Base-by-base conservation (phyloP, 2,113 vertebrate species). In the Colius striatus region DNA sequence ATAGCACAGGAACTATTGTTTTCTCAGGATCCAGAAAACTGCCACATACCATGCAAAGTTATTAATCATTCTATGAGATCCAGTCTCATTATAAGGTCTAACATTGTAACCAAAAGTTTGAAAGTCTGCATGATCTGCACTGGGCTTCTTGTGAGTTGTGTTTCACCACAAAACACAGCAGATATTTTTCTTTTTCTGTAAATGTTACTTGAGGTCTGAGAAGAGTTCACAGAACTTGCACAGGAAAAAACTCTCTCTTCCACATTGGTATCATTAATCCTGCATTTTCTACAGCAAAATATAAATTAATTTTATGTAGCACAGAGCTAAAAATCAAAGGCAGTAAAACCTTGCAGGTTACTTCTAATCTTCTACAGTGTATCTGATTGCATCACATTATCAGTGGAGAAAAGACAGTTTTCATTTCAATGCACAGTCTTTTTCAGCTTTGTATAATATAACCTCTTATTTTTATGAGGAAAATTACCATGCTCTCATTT, bases 281-380 rank as follows among this genome's bases (percentile, higher is more conserved):
- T 91, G 47, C 17, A 87, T 93, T 97, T 96, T 90, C 58, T 92
- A 62, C 60, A 84, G 80, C 72, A 96, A 96, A 91, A 94, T 90
- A 65, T 16, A 95, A 95, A 94, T 94, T 95, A 94, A 94, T 97
- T 97, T 95, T 92, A 76, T 92, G 60, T 91, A 83, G 71, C 8
- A 1, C 62, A 57, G 47, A 71, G 73, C 81, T 87, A 87, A 90
- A 94, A 72, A 75, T 82, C 89, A 94, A 82, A 94, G 83, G 55
- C 85, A 87, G 51, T 87, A 73, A 96, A 94, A 48, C 27, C 67
- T 91, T 62, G 27, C 68, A 61, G 41, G 87, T 86, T 75, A 48
- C 67, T 87, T 95, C 81, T 95, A 51, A 95, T 94, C 58, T 91
- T 90, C 53, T 82, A 15, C 1, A 1, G 4, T 30, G 17, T 60